phyloP scores from a whole-genome alignment of 1,140 invertebrate species.

The Ephestia elutella region DNA sequence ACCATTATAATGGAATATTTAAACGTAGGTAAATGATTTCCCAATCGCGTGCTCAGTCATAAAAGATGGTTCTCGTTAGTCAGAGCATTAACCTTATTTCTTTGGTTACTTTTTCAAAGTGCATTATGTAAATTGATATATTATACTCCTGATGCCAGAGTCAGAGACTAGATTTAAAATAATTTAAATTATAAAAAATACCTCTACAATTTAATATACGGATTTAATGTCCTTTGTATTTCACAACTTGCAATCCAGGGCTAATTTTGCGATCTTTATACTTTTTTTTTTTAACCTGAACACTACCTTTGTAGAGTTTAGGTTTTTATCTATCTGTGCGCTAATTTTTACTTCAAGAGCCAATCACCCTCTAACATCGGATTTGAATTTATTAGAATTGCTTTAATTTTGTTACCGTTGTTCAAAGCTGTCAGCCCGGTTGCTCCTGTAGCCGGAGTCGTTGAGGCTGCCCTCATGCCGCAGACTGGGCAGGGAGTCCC shows the following conservation, averaged over 20 bases:
- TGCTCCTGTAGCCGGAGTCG: constrained; percentile 89
- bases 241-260: too few relatives aligned
- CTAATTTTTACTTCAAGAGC: too few relatives aligned
- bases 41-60: not conserved
- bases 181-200: too few relatives aligned
- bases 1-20: not conserved
- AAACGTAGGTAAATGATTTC: not conserved
- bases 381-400: too few relatives aligned
- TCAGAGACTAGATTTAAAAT: too few relatives aligned
- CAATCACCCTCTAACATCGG: too few relatives aligned
- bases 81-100: not conserved
- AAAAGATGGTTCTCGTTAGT: not conserved
- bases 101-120: not conserved
- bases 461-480: constrained; percentile 87
- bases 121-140: not conserved
- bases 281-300: too few relatives aligned
- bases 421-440: constrained; percentile 88
- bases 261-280: too few relatives aligned
- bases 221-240: too few relatives aligned
- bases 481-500: constrained; percentile 88
- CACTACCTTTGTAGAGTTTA: too few relatives aligned
- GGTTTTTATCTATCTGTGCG: too few relatives aligned
- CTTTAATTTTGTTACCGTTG: constrained; percentile 77
- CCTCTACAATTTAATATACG: too few relatives aligned
- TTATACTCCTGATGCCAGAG: not conserved